Evolutionary conservation across 2,113 vertebrate genomes (phyloP).

Genomic region (Chauna torquata): DNA sequence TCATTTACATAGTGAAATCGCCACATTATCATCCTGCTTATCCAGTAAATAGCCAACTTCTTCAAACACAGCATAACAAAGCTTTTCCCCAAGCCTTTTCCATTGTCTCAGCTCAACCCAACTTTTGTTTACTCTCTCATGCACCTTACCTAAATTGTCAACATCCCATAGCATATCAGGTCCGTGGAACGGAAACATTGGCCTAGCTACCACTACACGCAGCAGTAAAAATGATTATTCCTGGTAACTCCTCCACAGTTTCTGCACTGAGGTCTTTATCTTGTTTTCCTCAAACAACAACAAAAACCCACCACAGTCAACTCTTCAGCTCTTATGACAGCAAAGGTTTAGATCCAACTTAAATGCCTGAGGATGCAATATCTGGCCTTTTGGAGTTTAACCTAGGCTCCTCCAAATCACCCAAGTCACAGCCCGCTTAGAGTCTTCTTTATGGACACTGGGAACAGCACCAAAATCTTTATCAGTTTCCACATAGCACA

Average conservation of each 20-base stretch:
- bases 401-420: neutral
- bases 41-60: neutral
- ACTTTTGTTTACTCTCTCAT: neutral
- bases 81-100: neutral
- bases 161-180: too few relatives aligned
- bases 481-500: neutral
- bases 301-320: too few relatives aligned
- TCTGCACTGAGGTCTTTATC: neutral
- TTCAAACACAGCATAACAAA: neutral
- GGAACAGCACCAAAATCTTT: neutral
- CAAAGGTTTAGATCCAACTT: neutral
- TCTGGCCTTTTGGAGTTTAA: neutral
- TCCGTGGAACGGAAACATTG: neutral
- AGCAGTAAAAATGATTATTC: accelerated
- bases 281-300: neutral
- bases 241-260: neutral
- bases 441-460: neutral
- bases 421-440: neutral
- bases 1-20: too few relatives aligned
- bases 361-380: neutral
- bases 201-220: accelerated
- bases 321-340: neutral
- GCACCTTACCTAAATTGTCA: neutral
- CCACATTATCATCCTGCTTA: too few relatives aligned
- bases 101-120: neutral